These are phyloP conservation scores for Callyntrura sp. DNA, from an alignment of 2,888 invertebrate species.

Conservation along the genomic window DNA sequence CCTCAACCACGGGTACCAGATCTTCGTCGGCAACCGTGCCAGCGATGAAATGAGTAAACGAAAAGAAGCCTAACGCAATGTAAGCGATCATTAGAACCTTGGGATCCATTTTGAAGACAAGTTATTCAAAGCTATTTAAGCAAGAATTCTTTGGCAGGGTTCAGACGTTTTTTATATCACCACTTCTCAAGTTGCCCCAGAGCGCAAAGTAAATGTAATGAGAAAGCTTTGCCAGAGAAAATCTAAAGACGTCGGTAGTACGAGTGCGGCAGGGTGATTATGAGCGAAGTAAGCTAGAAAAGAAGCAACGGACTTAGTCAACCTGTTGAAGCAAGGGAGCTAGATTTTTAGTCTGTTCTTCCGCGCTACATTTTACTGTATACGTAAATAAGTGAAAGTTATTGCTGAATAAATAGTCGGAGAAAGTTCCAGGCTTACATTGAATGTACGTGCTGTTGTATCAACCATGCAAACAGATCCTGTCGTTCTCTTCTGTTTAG, in stretches of 20 bases:
- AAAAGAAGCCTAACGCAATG: not conserved
- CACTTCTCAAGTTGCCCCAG: constrained; percentile 8
- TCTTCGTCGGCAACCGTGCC: not conserved
- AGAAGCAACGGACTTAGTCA: constrained; percentile 1
- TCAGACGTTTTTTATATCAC: not conserved
- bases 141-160: too few species aligned
- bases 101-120: too few species aligned
- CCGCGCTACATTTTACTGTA: not conserved
- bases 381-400: constrained; percentile 20
- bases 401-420: constrained; percentile 43
- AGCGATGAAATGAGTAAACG: not conserved
- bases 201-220: not conserved
- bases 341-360: not conserved
- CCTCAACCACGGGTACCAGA: not conserved
- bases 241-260: not conserved
- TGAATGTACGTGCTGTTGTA: too few species aligned
- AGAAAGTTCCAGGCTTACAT: constrained; percentile 2
- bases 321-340: constrained; percentile 36
- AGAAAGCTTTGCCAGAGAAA: not conserved
- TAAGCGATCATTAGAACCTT: too few species aligned
- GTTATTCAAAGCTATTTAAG: too few species aligned
- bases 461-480: too few species aligned
- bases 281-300: not conserved
- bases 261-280: not conserved
- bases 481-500: too few species aligned